phyloP scores from a whole-genome alignment of 2,113 vertebrate genomes.

The Protomyctophum bolini region DNA sequence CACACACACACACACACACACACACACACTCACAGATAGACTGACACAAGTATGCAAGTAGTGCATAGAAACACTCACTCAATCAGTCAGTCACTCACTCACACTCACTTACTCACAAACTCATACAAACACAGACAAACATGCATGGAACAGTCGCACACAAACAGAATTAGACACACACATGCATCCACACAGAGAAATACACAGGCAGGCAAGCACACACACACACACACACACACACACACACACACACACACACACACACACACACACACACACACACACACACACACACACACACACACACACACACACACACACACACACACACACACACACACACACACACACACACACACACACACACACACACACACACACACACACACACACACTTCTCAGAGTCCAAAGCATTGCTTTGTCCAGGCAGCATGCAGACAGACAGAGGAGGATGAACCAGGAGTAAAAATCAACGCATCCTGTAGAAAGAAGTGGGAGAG shows the following conservation, averaged over 20 bases:
- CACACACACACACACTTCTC: background rate
- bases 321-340: slow-evolving; percentile 7
- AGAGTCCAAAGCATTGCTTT: background rate
- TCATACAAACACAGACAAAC: background rate
- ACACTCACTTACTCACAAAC: background rate
- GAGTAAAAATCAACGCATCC: slow-evolving; percentile 8
- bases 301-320: background rate
- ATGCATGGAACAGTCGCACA: background rate
- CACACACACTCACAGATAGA: background rate
- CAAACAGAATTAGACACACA: background rate
- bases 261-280: background rate
- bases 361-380: background rate
- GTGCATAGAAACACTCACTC: background rate
- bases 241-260: background rate
- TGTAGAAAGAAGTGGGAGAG: background rate
- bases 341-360: slow-evolving; percentile 5
- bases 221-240: background rate
- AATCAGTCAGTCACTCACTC: background rate
- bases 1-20: background rate
- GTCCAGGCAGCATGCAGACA: background rate
- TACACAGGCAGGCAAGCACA: background rate
- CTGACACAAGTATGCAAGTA: background rate
- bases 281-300: background rate
- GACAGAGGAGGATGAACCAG: background rate
- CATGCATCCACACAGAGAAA: background rate